Evolutionary conservation across 2,888 invertebrate genomes (phyloP).

Genomic region (Lepidonotus clava): DNA sequence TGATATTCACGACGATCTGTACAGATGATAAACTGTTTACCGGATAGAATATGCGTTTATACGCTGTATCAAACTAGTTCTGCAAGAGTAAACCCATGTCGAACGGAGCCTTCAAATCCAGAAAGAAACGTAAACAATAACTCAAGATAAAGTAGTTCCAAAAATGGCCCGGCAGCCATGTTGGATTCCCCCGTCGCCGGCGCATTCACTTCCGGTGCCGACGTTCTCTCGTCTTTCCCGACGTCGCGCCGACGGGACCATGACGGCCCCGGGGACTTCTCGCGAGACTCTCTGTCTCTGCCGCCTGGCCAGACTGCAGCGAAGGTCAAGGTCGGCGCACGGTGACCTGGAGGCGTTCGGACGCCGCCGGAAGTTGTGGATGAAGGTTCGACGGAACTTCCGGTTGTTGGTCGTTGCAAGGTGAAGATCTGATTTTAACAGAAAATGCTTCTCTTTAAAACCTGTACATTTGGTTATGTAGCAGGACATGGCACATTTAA

Average conservation of each 20-base stretch:
- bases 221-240: neutral
- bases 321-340: neutral
- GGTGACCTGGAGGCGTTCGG: neutral
- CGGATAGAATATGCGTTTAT: too few relatives aligned
- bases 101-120: too few relatives aligned
- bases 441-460: too few relatives aligned
- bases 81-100: too few relatives aligned
- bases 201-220: neutral
- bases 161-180: neutral
- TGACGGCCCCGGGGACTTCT: neutral
- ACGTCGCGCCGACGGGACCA: neutral
- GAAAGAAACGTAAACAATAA: too few relatives aligned
- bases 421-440: too few relatives aligned
- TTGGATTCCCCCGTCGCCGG: neutral
- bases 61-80: too few relatives aligned
- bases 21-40: too few relatives aligned
- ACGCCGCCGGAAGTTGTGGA: neutral
- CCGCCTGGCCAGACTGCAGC: neutral
- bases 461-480: too few relatives aligned
- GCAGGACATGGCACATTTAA: too few relatives aligned
- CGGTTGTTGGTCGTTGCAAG: neutral
- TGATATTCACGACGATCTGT: too few relatives aligned
- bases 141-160: too few relatives aligned
- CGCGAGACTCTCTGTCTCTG: neutral
- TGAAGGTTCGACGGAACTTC: neutral